A percentile compares a stretch with the other conserved stretches of the same genome.
Evolutionary conservation across 2,888 invertebrate species (phyloP).

Genomic region (Gastrophysa polygoni): DNA sequence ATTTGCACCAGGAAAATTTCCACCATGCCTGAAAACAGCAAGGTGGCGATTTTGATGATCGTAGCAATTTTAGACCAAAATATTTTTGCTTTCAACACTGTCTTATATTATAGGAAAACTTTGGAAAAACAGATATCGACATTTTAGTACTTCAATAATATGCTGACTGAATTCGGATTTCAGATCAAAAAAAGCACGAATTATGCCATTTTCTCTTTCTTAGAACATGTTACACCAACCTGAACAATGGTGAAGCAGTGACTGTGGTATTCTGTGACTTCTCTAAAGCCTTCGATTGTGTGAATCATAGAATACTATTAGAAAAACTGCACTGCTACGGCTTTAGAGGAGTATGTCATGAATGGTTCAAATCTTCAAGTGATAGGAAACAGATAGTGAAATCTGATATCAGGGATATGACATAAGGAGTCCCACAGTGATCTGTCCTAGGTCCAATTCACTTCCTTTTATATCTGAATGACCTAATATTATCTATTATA

Average conservation of each 20-base stretch:
- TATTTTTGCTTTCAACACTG: too few relatives aligned
- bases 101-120: slow-evolving; percentile 9
- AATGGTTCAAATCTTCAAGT: too few relatives aligned
- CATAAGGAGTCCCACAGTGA: too few relatives aligned
- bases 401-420: too few relatives aligned
- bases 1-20: background rate
- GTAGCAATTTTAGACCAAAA: background rate
- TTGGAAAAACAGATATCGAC: background rate
- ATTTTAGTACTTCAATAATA: too few relatives aligned
- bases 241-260: background rate
- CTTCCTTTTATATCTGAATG: too few relatives aligned
- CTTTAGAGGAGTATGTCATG: too few relatives aligned
- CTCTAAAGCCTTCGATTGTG: slow-evolving; percentile 2
- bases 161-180: background rate
- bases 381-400: too few relatives aligned
- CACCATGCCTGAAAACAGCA: background rate
- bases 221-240: background rate
- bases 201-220: background rate
- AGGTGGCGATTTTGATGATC: background rate
- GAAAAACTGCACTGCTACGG: too few relatives aligned
- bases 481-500: too few relatives aligned
- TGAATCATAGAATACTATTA: background rate
- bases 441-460: too few relatives aligned
- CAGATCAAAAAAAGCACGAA: background rate
- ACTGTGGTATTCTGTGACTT: background rate